These are phyloP conservation scores for Dysmachus trigonus DNA, from an alignment of 2,888 invertebrate genomes.

Conservation along the genomic window DNA sequence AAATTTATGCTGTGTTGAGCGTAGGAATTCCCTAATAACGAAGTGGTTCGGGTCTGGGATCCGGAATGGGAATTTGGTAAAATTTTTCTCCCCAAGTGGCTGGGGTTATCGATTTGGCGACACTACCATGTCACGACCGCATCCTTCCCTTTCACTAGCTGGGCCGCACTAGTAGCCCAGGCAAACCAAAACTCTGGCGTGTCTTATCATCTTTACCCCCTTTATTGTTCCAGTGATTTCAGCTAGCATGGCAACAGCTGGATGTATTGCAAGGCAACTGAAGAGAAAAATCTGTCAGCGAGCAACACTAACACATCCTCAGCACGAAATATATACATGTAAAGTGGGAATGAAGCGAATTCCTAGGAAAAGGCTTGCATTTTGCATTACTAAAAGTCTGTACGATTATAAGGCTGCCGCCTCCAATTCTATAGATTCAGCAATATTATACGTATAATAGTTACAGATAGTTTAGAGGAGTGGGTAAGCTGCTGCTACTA, in stretches of 20 bases:
- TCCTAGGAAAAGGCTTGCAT: slow-evolving; percentile 25
- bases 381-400: slow-evolving; percentile 36
- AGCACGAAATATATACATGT: not conserved
- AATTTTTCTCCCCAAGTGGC: slow-evolving; percentile 29
- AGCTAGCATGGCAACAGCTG: slow-evolving; percentile 43
- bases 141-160: slow-evolving; percentile 31
- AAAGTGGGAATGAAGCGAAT: slow-evolving; percentile 1
- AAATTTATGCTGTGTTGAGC: no score
- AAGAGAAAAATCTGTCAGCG: slow-evolving; percentile 32
- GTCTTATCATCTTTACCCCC: not conserved
- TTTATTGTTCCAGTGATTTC: slow-evolving; percentile 38
- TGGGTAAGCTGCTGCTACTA: not conserved
- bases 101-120: slow-evolving; percentile 33
- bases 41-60: not conserved
- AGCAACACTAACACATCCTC: slow-evolving; percentile 28
- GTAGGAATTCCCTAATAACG: no score
- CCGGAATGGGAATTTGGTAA: not conserved
- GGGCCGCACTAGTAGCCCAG: not conserved
- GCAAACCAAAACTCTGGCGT: not conserved
- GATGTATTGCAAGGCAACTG: slow-evolving; percentile 32
- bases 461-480: not conserved
- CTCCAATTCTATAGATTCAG: slow-evolving; percentile 18
- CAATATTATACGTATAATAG: slow-evolving; percentile 12
- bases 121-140: slow-evolving; percentile 26
- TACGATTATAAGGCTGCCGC: not conserved